These are phyloP conservation scores for Tetramorium parvispinum DNA, from an alignment of 1,140 invertebrate species.

Conservation along the genomic window DNA sequence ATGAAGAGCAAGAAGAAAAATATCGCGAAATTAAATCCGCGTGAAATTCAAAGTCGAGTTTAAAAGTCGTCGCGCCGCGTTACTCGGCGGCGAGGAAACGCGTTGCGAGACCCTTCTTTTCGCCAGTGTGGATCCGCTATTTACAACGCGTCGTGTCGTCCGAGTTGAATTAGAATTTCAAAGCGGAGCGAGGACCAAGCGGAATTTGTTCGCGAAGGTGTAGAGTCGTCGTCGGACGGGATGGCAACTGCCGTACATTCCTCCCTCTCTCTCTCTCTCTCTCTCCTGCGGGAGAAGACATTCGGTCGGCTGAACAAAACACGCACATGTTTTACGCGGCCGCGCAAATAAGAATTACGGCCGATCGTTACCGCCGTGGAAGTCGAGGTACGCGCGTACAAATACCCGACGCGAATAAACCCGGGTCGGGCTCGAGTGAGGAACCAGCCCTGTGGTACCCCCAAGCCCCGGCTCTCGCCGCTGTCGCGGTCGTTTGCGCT, in stretches of 20 bases:
- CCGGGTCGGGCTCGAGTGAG: neutral
- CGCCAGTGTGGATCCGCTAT: constrained; percentile 4
- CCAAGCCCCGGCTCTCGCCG: constrained; percentile 47
- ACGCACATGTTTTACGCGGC: neutral
- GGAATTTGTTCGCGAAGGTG: constrained; percentile 24
- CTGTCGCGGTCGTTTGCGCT: constrained; percentile 76
- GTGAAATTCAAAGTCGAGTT: neutral
- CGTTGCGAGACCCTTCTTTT: neutral
- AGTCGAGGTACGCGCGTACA: constrained; percentile 1
- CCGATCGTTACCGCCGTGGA: constrained; percentile 59
- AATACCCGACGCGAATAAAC: constrained; percentile 35
- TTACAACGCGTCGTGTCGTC: constrained; percentile 42
- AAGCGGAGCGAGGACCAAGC: neutral
- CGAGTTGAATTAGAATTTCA: constrained; percentile 68
- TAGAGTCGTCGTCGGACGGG: neutral
- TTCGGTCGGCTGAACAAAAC: neutral
- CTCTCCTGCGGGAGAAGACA: neutral
- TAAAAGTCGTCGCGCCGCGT: neutral
- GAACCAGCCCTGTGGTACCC: constrained; percentile 52
- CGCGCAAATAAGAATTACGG: constrained; percentile 74
- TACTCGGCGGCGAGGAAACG: neutral
- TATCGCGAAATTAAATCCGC: neutral
- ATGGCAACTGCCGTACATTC: neutral
- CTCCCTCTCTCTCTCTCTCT: neutral
- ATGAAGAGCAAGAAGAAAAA: neutral